phyloP scores from a whole-genome alignment of 2,113 vertebrate genomes.

The Myanophis thanlyinensis region DNA sequence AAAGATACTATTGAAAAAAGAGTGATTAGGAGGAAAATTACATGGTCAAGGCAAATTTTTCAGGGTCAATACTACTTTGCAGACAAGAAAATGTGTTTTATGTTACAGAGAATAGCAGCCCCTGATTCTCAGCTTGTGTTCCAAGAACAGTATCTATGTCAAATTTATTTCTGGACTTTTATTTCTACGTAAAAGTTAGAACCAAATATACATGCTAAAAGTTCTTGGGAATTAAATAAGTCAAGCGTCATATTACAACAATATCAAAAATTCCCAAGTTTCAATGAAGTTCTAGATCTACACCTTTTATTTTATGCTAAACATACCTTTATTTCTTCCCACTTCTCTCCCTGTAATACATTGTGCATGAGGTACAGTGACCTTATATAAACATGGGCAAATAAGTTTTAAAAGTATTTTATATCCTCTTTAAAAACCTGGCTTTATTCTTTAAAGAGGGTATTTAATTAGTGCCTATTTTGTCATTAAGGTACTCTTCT shows the following conservation, averaged over 20 bases:
- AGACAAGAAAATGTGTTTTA: not conserved
- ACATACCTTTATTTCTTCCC: conserved; percentile 54
- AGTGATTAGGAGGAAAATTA: not conserved
- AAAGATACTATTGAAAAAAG: not conserved
- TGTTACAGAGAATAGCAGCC: not conserved
- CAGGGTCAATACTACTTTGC: not conserved
- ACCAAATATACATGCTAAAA: not conserved
- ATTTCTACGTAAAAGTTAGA: not conserved
- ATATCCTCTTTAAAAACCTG: conserved; percentile 35
- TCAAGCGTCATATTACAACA: not conserved
- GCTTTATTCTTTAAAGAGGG: conserved; percentile 1
- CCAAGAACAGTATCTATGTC: not conserved
- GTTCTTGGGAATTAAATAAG: not conserved
- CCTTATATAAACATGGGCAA: conserved; percentile 46
- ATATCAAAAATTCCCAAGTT: not conserved
- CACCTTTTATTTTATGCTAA: conserved; percentile 35
- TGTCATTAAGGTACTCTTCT: not conserved
- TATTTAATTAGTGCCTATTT: not conserved
- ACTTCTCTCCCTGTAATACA: conserved; percentile 41
- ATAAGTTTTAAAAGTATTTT: not conserved
- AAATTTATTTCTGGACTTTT: not conserved
- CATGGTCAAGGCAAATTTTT: not conserved
- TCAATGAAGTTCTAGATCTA: not conserved
- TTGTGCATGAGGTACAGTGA: not conserved
- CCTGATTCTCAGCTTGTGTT: not conserved